Percentiles rank a stretch among this genome's conserved stretches.
phyloP scores from a whole-genome alignment of 2,113 vertebrate species.

The Syngnathus floridae region DNA sequence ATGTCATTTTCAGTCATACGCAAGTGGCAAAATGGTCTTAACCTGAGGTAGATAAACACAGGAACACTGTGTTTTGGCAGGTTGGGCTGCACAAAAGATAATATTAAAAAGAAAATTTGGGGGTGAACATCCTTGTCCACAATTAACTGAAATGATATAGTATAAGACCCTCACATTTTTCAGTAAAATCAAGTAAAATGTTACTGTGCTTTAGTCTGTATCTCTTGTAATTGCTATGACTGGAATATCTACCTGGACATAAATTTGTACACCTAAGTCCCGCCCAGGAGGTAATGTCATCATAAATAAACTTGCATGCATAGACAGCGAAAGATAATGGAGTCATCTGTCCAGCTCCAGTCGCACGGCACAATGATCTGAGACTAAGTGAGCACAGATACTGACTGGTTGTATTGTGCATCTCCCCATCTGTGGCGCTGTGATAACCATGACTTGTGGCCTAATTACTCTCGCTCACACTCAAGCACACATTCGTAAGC shows the following conservation, averaged over 20 bases:
- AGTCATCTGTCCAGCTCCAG: constrained; percentile 30
- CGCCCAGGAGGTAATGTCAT: not conserved
- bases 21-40: too few species aligned
- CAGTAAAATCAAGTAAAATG: not conserved
- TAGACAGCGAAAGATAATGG: constrained; percentile 21
- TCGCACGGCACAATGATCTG: constrained; percentile 7
- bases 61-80: too few species aligned
- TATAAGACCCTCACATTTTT: not conserved
- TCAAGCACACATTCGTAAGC: constrained; percentile 3
- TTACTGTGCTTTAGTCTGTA: not conserved
- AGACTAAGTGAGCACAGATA: constrained; percentile 9
- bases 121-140: not conserved
- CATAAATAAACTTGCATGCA: constrained; percentile 18
- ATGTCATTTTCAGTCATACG: too few species aligned
- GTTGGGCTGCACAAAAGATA: too few species aligned
- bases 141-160: not conserved
- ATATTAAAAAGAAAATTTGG: too few species aligned
- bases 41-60: too few species aligned
- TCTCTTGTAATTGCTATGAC: not conserved
- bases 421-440: constrained; percentile 35
- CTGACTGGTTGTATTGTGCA: constrained; percentile 34
- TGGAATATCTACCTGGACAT: not conserved
- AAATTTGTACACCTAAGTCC: not conserved
- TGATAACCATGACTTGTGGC: constrained; percentile 48
- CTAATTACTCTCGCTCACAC: constrained; percentile 35